Evolutionary conservation across 1,140 invertebrate genomes (phyloP).

Genomic region (Lerema accius): DNA sequence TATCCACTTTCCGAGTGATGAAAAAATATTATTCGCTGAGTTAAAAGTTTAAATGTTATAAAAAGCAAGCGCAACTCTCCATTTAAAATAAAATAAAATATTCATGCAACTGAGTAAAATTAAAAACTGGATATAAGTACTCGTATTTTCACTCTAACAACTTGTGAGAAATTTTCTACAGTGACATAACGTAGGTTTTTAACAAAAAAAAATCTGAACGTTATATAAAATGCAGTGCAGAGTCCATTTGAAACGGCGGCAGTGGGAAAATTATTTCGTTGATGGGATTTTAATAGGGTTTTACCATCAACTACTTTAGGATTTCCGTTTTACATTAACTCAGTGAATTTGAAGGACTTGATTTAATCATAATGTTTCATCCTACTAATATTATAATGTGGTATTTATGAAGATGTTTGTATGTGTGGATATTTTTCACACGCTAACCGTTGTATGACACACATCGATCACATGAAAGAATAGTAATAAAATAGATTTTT

Average conservation of each 20-base stretch:
- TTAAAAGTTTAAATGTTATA: too few species aligned
- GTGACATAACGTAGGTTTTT: background rate
- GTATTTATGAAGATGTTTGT: too few species aligned
- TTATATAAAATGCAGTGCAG: constrained; percentile 7
- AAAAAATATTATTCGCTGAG: too few species aligned
- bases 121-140: background rate
- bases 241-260: constrained; percentile 2
- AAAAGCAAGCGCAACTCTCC: background rate
- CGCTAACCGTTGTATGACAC: too few species aligned
- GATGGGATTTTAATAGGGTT: constrained; percentile 26
- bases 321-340: constrained; percentile 10
- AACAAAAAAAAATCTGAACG: background rate
- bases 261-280: constrained; percentile 12
- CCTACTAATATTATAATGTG: too few species aligned
- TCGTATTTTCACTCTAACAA: background rate
- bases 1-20: too few species aligned
- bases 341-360: constrained; percentile 10
- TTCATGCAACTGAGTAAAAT: background rate
- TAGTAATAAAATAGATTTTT: too few species aligned
- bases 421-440: too few species aligned
- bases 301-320: constrained; percentile 20
- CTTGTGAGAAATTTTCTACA: background rate
- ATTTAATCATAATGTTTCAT: too few species aligned
- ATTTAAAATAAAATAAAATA: background rate
- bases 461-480: too few species aligned